phyloP scores from a whole-genome alignment of 2,113 vertebrate species.

The Ranitomeya variabilis region DNA sequence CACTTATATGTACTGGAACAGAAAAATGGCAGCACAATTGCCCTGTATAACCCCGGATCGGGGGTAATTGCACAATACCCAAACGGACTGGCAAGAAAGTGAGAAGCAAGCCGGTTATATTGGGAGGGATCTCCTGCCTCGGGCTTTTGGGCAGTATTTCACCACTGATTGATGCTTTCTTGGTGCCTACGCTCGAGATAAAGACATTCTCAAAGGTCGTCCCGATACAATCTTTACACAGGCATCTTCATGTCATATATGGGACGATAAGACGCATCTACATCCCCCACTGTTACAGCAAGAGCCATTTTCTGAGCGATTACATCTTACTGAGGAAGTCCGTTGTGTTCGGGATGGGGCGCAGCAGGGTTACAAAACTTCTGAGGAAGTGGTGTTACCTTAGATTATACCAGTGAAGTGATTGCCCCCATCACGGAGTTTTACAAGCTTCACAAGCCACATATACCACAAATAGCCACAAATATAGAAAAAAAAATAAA shows the following conservation, averaged over 20 bases:
- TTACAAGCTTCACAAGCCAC: conserved; percentile 6
- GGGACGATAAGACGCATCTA: background rate
- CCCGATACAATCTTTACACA: conserved; percentile 20
- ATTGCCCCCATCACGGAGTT: conserved; percentile 15
- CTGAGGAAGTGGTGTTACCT: conserved; percentile 20
- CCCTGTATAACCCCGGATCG: background rate
- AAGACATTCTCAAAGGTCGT: conserved; percentile 7
- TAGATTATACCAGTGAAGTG: conserved; percentile 20
- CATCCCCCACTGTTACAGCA: background rate
- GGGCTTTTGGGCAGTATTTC: background rate
- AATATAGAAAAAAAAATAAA: background rate
- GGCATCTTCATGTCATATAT: conserved; percentile 19
- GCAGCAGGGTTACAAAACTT: conserved; percentile 10
- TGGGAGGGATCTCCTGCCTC: background rate
- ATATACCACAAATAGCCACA: too few relatives aligned
- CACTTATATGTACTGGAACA: background rate
- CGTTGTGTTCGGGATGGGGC: background rate
- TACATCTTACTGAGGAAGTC: conserved; percentile 38
- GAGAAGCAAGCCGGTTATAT: background rate
- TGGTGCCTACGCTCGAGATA: background rate
- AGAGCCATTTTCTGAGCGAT: conserved; percentile 9
- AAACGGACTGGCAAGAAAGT: background rate
- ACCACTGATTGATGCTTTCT: conserved; percentile 23
- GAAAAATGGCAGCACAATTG: background rate
- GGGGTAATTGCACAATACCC: background rate